Conservation (phyloP, 2,113 vertebrate genomes). For the Pseudorectes ferrugineus region DNA sequence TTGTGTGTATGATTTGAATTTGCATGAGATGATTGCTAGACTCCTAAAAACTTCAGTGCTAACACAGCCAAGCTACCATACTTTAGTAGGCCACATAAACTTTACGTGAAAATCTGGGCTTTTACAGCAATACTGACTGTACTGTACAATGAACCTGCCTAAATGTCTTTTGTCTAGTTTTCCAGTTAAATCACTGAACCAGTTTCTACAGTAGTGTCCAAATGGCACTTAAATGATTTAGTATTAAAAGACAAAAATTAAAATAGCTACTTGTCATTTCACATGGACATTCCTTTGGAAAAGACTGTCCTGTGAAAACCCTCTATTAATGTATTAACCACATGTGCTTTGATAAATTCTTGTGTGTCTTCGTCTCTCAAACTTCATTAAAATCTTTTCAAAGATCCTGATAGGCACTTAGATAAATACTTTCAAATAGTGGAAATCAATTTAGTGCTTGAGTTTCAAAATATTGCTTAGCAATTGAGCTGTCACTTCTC, state of each 20-base stretch:
- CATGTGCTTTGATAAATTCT: neutral
- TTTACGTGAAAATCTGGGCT: neutral
- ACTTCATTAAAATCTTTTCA: slow-evolving; percentile 9
- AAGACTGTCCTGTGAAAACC: neutral
- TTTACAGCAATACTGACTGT: neutral
- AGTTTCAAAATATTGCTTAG: slow-evolving; percentile 5
- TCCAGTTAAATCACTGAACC: neutral
- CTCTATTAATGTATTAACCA: neutral
- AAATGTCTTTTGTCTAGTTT: neutral
- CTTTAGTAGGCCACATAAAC: neutral
- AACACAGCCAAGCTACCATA: neutral
- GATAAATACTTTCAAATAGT: neutral
- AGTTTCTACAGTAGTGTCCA: neutral
- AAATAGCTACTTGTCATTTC: neutral
- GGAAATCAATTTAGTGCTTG: neutral
- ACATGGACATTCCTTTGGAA: neutral
- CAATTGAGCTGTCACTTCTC: neutral
- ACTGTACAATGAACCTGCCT: neutral
- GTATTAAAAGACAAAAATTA: neutral
- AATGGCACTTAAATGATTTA: neutral
- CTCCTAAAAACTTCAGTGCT: neutral
- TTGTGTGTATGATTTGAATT: neutral
- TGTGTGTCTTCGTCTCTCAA: neutral
- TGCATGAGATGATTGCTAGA: neutral
- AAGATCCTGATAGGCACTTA: neutral